phyloP scores from a whole-genome alignment of 2,888 invertebrate genomes.

The Cheilosia vernalis region DNA sequence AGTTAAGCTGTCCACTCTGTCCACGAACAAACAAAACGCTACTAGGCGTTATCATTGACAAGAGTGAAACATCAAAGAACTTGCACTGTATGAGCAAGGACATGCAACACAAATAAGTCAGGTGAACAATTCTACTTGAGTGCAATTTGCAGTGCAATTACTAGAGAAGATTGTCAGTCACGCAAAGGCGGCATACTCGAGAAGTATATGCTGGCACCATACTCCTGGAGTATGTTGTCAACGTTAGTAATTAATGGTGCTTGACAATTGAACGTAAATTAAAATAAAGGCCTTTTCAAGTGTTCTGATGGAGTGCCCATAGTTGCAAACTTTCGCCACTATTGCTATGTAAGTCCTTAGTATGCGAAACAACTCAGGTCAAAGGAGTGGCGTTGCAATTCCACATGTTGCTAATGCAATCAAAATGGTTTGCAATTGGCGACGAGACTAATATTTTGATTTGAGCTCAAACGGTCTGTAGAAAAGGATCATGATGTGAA shows the following conservation, averaged over 20 bases:
- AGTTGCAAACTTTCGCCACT: not conserved
- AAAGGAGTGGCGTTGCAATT: too few species aligned
- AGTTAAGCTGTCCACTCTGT: not conserved
- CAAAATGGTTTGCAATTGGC: too few species aligned
- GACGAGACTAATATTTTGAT: too few species aligned
- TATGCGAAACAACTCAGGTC: too few species aligned
- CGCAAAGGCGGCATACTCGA: conserved; percentile 8
- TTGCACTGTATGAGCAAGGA: not conserved
- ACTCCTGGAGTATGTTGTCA: conserved; percentile 8
- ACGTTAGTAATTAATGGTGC: conserved; percentile 12
- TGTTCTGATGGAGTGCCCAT: not conserved
- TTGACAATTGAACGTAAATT: conserved; percentile 8
- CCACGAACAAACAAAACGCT: conserved; percentile 19
- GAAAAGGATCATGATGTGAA: too few species aligned
- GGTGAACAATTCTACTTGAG: conserved; percentile 17
- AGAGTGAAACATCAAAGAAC: conserved; percentile 5
- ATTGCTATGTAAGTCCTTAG: not conserved
- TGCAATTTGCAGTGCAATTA: conserved; percentile 34
- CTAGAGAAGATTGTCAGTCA: conserved; percentile 30
- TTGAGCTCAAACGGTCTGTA: too few species aligned
- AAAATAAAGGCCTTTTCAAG: not conserved
- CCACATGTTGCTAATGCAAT: too few species aligned
- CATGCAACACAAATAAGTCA: conserved; percentile 12
- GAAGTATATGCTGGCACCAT: not conserved
- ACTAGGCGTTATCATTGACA: not conserved